Base-by-base conservation (phyloP, 2,113 vertebrate species). In the Pygoscelis antarcticus region DNA sequence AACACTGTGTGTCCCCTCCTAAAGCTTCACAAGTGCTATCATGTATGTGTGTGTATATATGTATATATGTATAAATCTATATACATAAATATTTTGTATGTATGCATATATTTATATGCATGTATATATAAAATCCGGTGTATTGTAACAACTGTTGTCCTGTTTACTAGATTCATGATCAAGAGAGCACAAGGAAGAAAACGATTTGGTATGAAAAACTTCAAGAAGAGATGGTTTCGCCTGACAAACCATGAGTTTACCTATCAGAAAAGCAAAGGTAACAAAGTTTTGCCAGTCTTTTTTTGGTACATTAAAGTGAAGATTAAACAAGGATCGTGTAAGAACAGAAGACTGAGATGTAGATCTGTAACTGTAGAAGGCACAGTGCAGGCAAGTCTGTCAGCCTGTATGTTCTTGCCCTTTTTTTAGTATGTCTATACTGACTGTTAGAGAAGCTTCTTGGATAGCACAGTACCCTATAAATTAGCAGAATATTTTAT, bases 181-280 rank as follows among this genome's bases (percentile, higher is more conserved):
- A 99, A 99, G 97, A 98, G 99, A 96, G 99, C 99, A 4, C 99
- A 99, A 89, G 99, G 99, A 60, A 99, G 99, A 77, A 99, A 99
- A 76, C 98, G 99, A 19, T 99, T 99, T 80, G 99, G 99, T 44
- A 99, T 99, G 98, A 99, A 99, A 98, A 99, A 99, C 96, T 99
- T 99, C 96, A 99, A 99, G 98, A 99, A 99, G 96, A 98, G 99
- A 85, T 99, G 99, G 99, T 99, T 99, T 97, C 99, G 99, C 57
- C 98, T 99, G 91, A 99, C 99, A 57, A 99, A 99, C 96, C 99
- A 99, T 11, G 99, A 99, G 95, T 99, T 99, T 87, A 99, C 99
- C 46, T 99, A 99, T 96, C 99, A 99, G 96, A 99, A 99, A 98
- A 99, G 98, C 70, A 99, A 99, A 99, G 99, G 99, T 99, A 98